Evolutionary conservation across 2,888 invertebrate species (phyloP).

Genomic region (Nebria salina): DNA sequence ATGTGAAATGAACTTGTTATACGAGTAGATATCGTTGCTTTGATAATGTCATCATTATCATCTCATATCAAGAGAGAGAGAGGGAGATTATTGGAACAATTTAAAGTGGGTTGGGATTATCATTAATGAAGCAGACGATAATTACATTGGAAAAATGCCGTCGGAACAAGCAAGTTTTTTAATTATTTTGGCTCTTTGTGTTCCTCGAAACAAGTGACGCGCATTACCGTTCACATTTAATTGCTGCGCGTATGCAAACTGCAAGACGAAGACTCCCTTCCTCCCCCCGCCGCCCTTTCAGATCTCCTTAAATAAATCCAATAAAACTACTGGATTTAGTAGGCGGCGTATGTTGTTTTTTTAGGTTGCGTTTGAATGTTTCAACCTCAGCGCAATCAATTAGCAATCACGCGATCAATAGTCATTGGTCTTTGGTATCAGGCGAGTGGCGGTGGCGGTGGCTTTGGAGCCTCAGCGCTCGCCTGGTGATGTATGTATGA

Average conservation of each 20-base stretch:
- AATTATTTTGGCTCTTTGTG: constrained; percentile 36
- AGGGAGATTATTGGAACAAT: neutral
- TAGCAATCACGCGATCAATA: constrained; percentile 22
- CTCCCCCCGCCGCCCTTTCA: no score
- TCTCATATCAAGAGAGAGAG: no score
- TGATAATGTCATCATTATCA: no score
- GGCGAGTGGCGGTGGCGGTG: neutral
- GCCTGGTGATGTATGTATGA: constrained; percentile 9
- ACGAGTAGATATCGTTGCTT: no score
- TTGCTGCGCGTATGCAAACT: constrained; percentile 21
- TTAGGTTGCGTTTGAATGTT: no score
- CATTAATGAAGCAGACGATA: constrained; percentile 39
- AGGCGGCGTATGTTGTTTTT: no score
- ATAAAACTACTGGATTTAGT: no score
- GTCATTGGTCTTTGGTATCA: neutral
- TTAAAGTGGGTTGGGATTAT: constrained; percentile 20
- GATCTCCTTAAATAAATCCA: no score
- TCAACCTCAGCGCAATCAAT: neutral
- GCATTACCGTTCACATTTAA: constrained; percentile 39
- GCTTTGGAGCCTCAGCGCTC: neutral
- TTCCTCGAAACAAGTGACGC: constrained; percentile 5
- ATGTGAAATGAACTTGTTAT: no score
- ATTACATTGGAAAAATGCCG: constrained; percentile 35
- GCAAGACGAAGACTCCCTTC: no score
- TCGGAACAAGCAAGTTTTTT: constrained; percentile 41